A percentile compares a stretch with the other conserved stretches of the same genome.
phyloP scores from a whole-genome alignment of 2,797 vertebrate species.

The Danio aesculapii region DNA sequence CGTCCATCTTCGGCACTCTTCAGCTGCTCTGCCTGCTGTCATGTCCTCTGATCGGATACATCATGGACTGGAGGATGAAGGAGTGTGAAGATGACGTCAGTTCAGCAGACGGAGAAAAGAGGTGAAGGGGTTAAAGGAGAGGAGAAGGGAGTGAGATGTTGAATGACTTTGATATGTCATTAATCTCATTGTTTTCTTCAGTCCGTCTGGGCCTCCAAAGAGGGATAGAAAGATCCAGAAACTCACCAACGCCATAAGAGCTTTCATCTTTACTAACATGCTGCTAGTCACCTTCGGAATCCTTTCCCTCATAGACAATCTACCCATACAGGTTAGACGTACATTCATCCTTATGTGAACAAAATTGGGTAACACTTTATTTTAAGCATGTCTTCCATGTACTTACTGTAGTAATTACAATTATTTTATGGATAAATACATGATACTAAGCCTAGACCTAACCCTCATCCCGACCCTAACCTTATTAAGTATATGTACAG shows the following conservation, averaged over 20 bases:
- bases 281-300: constrained; percentile 85
- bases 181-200: constrained; percentile 39
- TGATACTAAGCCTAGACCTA: no score
- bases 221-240: constrained; percentile 85
- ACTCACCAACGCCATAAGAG: constrained; percentile 86
- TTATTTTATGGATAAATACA: no score
- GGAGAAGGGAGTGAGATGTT: neutral
- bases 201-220: constrained; percentile 65
- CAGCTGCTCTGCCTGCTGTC: constrained; percentile 88
- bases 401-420: no score
- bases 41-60: constrained; percentile 88
- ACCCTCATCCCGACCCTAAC: no score
- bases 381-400: no score
- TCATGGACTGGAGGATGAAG: constrained; percentile 91
- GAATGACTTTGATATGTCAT: neutral
- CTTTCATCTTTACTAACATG: constrained; percentile 86
- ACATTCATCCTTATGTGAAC: neutral
- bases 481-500: no score
- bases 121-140: constrained; percentile 58
- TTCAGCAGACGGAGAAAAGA: constrained; percentile 52
- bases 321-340: constrained; percentile 83
- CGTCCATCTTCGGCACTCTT: constrained; percentile 85
- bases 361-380: neutral
- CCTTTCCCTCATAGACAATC: constrained; percentile 81
- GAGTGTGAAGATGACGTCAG: constrained; percentile 73